Evolutionary conservation across 2,888 invertebrate species (phyloP).

Genomic region (Ophioninae sp.): DNA sequence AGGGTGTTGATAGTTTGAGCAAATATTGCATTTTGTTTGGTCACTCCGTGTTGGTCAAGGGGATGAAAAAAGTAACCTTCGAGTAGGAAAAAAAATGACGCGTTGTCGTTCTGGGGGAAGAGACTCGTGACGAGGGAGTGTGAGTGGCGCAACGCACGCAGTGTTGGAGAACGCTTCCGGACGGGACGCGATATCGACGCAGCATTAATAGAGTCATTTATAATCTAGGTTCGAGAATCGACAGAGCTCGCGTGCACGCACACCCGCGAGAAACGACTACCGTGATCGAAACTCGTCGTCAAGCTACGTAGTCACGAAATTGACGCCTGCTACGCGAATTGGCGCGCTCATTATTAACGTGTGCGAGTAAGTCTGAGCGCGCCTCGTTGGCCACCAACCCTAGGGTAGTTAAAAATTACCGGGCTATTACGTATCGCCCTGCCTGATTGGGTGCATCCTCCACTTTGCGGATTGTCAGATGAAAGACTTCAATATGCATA

Average conservation of each 20-base stretch:
- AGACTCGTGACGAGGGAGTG: constrained; percentile 64
- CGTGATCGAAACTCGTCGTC: constrained; percentile 48
- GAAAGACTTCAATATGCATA: too few relatives aligned
- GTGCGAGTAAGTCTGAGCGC: not conserved
- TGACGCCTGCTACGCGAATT: constrained; percentile 17
- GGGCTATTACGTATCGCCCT: not conserved
- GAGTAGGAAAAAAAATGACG: not conserved
- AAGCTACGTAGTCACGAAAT: constrained; percentile 42
- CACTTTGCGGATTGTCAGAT: not conserved
- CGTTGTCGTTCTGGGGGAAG: constrained; percentile 55
- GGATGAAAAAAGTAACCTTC: not conserved
- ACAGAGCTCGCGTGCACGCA: constrained; percentile 38
- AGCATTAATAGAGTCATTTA: constrained; percentile 70
- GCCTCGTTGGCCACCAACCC: not conserved
- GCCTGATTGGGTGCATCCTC: not conserved
- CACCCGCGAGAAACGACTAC: constrained; percentile 6
- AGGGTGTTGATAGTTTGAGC: not conserved
- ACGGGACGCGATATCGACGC: constrained; percentile 51
- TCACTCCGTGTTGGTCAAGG: not conserved
- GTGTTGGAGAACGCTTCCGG: constrained; percentile 25
- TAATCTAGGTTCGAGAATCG: constrained; percentile 66
- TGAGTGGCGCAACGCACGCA: constrained; percentile 51
- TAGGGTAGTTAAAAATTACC: constrained; percentile 11
- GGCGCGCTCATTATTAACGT: constrained; percentile 9
- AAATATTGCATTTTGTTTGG: not conserved